Percentiles rank a stretch among this genome's conserved stretches.
Evolutionary conservation across 92 coral and sea anemone species (phyloP).

Genomic region (Epizoanthus ramosus): DNA sequence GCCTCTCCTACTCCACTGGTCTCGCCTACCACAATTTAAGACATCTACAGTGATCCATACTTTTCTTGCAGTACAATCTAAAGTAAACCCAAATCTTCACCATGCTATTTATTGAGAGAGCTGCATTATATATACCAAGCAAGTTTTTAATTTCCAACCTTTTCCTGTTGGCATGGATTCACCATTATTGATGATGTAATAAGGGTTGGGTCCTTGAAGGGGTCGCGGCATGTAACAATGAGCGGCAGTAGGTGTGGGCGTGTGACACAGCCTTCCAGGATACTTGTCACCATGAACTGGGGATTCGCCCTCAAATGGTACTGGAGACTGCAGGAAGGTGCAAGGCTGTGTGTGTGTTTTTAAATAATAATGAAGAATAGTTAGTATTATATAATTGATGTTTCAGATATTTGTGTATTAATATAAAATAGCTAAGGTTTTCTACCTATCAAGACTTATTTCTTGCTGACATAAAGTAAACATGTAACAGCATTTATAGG

Average conservation of each 20-base stretch:
- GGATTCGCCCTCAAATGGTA: slow-evolving; percentile 26
- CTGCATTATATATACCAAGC: neutral
- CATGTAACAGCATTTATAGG: no score
- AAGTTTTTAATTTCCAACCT: neutral
- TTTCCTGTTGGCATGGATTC: slow-evolving; percentile 31
- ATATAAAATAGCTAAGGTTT: no score
- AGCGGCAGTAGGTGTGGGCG: slow-evolving; percentile 18
- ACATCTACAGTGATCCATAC: no score
- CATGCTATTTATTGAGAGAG: no score
- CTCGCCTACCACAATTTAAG: no score
- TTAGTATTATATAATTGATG: no score
- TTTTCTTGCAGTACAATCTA: no score
- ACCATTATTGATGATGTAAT: slow-evolving; percentile 30
- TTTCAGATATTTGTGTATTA: no score
- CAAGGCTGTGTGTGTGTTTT: slow-evolving; percentile 4
- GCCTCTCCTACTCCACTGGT: no score
- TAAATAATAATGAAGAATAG: neutral
- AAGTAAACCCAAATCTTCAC: no score
- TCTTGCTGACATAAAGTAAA: no score
- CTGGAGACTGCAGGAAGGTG: neutral
- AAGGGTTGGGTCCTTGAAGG: slow-evolving; percentile 24
- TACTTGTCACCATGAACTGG: slow-evolving; percentile 21
- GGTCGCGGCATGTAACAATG: slow-evolving; percentile 38
- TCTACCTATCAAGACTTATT: no score
- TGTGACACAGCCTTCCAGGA: slow-evolving; percentile 18